phyloP scores from a whole-genome alignment of 1,140 invertebrate genomes.

The Hesperophylax magnus region DNA sequence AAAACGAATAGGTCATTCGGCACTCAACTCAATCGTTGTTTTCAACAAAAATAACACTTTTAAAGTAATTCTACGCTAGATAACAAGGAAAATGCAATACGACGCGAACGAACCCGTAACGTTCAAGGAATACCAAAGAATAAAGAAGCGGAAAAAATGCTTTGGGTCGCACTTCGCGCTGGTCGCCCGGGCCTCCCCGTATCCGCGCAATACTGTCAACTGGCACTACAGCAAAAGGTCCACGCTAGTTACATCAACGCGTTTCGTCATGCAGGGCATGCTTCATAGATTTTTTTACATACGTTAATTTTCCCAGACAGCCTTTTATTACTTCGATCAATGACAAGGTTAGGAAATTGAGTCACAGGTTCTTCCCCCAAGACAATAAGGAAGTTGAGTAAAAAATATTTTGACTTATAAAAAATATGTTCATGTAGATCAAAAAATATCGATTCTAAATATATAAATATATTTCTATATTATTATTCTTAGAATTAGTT shows the following conservation, averaged over 20 bases:
- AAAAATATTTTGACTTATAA: too few species aligned
- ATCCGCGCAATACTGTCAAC: background rate
- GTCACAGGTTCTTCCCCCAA: constrained; percentile 15
- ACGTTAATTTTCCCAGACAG: background rate
- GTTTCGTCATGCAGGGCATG: background rate
- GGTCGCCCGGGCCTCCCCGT: background rate
- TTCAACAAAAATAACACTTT: background rate
- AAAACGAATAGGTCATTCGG: background rate
- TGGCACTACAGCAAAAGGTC: background rate
- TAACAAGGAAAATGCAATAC: background rate
- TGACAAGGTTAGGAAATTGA: background rate
- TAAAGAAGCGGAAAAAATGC: background rate
- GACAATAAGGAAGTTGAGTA: too few species aligned
- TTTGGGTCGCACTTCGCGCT: background rate
- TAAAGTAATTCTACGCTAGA: background rate
- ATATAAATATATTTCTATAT: too few species aligned
- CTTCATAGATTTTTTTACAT: background rate
- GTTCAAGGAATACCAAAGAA: background rate
- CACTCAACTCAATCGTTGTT: background rate
- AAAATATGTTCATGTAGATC: too few species aligned
- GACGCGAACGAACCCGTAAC: background rate
- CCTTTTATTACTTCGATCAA: background rate
- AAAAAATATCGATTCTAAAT: too few species aligned
- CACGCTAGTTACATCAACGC: background rate
- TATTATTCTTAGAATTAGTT: too few species aligned